A percentile compares a stretch with the other conserved stretches of the same genome.
Evolutionary conservation across 2,797 vertebrate genomes (phyloP).

Genomic region (Varecia variegata): DNA sequence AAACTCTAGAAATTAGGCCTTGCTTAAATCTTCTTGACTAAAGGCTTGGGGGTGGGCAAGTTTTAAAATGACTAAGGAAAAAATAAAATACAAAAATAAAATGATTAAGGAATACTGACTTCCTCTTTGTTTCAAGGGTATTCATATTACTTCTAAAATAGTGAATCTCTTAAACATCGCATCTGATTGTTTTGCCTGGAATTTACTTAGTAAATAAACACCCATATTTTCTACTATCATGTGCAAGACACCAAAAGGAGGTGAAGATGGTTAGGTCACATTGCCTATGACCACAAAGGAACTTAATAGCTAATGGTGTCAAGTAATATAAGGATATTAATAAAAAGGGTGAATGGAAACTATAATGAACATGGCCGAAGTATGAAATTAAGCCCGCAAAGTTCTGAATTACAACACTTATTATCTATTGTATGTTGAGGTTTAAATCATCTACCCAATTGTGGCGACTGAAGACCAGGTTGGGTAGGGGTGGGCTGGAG

Average conservation of each 20-base stretch:
- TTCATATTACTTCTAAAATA: background rate
- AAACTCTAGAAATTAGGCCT: background rate
- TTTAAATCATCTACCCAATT: background rate
- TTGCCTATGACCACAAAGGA: background rate
- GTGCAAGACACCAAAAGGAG: background rate
- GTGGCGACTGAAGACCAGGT: background rate
- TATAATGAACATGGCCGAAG: background rate
- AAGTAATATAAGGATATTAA: background rate
- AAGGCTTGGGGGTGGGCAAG: background rate
- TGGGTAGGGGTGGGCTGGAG: background rate
- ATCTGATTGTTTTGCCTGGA: background rate
- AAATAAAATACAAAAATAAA: no score
- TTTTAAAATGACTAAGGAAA: background rate
- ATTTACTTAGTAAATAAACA: slow-evolving; percentile 8
- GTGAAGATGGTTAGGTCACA: background rate
- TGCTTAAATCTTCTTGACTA: background rate
- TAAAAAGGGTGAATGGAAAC: background rate
- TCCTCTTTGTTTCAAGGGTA: background rate
- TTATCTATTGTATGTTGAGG: background rate
- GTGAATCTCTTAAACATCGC: background rate
- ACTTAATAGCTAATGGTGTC: background rate
- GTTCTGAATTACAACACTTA: background rate
- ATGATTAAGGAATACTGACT: background rate
- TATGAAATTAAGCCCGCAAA: background rate
- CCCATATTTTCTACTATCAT: background rate